Percentiles rank a stretch among this genome's conserved stretches.
Conservation (phyloP, 2,113 vertebrate genomes). For the Phodopus roborovskii region DNA sequence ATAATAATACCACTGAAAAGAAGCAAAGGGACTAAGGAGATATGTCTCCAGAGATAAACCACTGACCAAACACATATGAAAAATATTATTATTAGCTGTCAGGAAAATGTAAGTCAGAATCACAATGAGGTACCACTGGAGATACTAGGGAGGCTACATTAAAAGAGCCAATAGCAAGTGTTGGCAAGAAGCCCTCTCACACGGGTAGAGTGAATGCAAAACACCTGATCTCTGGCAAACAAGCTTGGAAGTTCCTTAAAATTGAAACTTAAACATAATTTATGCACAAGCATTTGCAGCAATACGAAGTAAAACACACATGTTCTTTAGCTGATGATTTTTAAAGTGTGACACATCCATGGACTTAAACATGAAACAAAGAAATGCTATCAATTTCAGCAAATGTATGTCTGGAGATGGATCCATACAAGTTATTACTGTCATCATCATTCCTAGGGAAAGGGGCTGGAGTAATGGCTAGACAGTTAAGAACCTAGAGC, state of each 20-base stretch:
- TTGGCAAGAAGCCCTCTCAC: not conserved
- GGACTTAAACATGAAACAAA: slow-evolving; percentile 31
- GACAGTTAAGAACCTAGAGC: not conserved
- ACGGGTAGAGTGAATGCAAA: not conserved
- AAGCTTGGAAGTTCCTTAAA: slow-evolving; percentile 9
- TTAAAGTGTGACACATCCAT: not conserved
- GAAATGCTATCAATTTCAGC: not conserved
- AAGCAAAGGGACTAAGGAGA: not conserved
- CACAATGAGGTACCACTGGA: not conserved
- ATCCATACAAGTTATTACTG: not conserved
- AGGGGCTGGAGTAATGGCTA: not conserved
- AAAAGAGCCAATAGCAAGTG: not conserved
- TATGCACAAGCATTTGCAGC: not conserved
- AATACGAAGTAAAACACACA: slow-evolving; percentile 15
- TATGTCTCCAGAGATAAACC: not conserved
- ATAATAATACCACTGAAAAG: slow-evolving; percentile 24
- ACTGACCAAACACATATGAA: not conserved
- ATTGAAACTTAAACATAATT: not conserved
- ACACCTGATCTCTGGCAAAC: not conserved
- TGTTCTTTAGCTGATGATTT: not conserved
- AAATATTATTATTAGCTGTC: not conserved
- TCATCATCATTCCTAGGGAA: not conserved
- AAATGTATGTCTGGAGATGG: slow-evolving; percentile 26
- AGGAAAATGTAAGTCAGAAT: slow-evolving; percentile 37
- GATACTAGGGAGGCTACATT: not conserved